Conservation (phyloP, 2,797 vertebrate species). For the Nannoperca obscura region DNA sequence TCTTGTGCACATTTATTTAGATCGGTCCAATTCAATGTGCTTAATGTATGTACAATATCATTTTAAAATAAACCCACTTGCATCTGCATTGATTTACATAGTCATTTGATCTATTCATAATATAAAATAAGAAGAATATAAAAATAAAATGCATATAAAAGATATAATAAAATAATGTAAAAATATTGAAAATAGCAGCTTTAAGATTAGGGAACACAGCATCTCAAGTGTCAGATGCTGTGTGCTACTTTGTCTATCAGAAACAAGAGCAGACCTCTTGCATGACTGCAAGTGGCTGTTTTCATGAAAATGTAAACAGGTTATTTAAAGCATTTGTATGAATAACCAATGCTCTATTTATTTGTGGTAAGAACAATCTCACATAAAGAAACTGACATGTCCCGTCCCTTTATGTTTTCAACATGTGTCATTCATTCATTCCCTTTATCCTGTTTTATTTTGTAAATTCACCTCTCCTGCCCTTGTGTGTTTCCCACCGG, state of each 20-base stretch:
- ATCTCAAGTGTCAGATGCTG: too few species aligned
- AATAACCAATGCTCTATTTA: not conserved
- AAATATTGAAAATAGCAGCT: not conserved
- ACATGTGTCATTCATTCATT: too few species aligned
- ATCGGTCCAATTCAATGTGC: conserved; percentile 15
- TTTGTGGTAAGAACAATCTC: not conserved
- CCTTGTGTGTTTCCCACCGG: too few species aligned
- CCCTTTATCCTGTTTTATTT: too few species aligned
- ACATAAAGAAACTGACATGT: not conserved
- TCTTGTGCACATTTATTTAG: conserved; percentile 29
- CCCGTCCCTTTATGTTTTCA: too few species aligned
- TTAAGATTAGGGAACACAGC: not conserved
- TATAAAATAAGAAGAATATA: not conserved
- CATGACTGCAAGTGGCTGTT: too few species aligned
- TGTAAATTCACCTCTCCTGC: too few species aligned
- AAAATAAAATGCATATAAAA: too few species aligned
- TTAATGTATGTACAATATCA: conserved; percentile 23
- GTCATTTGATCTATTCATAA: not conserved
- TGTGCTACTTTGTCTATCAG: too few species aligned
- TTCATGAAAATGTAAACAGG: not conserved
- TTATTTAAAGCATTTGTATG: not conserved
- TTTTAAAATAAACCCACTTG: not conserved
- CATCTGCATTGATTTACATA: too few species aligned
- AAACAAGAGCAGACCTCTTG: too few species aligned
- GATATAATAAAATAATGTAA: too few species aligned